Evolutionary conservation across 2,113 vertebrate genomes (phyloP).

Genomic region (Trichomycterus rosablanca): DNA sequence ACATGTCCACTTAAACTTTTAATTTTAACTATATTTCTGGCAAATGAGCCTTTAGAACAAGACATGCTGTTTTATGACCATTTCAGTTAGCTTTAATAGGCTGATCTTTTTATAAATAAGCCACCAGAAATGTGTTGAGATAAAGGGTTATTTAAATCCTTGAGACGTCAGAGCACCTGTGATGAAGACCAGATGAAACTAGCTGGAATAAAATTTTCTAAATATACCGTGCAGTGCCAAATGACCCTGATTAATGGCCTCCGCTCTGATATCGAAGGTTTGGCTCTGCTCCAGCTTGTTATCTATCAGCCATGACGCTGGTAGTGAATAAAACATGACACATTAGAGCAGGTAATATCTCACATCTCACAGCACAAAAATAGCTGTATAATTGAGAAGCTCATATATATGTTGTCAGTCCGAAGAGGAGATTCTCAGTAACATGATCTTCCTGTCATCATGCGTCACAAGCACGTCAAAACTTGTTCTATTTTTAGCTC

Average conservation of each 20-base stretch:
- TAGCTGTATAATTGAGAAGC: constrained; percentile 50
- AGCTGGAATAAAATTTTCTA: constrained; percentile 41
- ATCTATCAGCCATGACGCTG: constrained; percentile 44
- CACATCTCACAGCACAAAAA: constrained; percentile 46
- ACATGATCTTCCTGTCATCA: constrained; percentile 23
- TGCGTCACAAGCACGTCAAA: constrained; percentile 40
- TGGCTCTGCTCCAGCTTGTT: constrained; percentile 7
- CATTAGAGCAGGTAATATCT: constrained; percentile 53
- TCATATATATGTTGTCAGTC: constrained; percentile 44
- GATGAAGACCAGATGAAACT: constrained; percentile 34
- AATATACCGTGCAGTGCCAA: constrained; percentile 35
- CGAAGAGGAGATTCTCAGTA: constrained; percentile 32
- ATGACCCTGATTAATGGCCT: constrained; percentile 30
- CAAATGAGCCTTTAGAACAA: too few species aligned
- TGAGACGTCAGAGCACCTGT: neutral
- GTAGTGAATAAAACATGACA: constrained; percentile 50
- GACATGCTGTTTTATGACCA: too few species aligned
- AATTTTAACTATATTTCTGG: too few species aligned
- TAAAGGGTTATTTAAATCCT: neutral
- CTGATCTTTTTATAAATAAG: too few species aligned
- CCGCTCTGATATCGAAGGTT: constrained; percentile 32
- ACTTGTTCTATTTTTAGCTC: constrained; percentile 30
- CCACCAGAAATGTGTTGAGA: too few species aligned
- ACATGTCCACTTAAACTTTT: too few species aligned
- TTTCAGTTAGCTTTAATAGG: too few species aligned